Base-by-base conservation (phyloP, 2,113 vertebrate genomes). In the Cryptotis parvus region DNA sequence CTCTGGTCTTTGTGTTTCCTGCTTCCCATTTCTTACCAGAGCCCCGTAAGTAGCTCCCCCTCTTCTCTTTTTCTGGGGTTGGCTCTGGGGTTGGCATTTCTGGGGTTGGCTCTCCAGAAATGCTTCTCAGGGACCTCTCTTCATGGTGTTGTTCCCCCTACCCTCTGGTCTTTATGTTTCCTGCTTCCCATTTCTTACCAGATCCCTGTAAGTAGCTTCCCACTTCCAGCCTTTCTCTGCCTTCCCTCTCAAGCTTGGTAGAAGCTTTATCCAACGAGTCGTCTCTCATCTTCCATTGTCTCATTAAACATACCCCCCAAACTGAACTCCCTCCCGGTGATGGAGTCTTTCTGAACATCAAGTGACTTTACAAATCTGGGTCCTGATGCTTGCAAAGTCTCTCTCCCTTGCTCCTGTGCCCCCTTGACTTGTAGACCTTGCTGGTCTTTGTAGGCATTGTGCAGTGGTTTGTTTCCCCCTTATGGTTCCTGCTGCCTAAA, bases 311-410 rank as follows among this genome's bases (percentile, higher is more conserved):
- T 72, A 9, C 14, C n/a, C 29, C 12, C 11, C 27, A 43, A 15
- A 33, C 14, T 39, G 65, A 73, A 3, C 22, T 52, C 80, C 35
- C 27, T 49, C 9, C 9, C 10, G 45, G 45, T n/a, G 45, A 14
- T 49, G 45, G 45, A 49, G 45, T 10, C 45, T 49, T 72, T 58
- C 15, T 0, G 58, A 35, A 31, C 63, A 74, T 24, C 63, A 37
- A 22, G 7, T 11, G 22, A 10, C 37, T 0, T 37, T 49, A 2
- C 49, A 16, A 35, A 20, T 41, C 52, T 12, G 9, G 27, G 18
- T n/a, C 55, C 52, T 27, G 12, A 16, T 43, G 0, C 5, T 1
- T 37, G 5, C 10, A 0, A 4, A 0, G 3, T 27, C n/a, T 74
- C 33, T 16, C 9, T 63, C 61, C 31, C 43, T 68, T 41, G 58